Evolutionary conservation across 2,797 vertebrate species (phyloP).

Genomic region (Lophius americanus): DNA sequence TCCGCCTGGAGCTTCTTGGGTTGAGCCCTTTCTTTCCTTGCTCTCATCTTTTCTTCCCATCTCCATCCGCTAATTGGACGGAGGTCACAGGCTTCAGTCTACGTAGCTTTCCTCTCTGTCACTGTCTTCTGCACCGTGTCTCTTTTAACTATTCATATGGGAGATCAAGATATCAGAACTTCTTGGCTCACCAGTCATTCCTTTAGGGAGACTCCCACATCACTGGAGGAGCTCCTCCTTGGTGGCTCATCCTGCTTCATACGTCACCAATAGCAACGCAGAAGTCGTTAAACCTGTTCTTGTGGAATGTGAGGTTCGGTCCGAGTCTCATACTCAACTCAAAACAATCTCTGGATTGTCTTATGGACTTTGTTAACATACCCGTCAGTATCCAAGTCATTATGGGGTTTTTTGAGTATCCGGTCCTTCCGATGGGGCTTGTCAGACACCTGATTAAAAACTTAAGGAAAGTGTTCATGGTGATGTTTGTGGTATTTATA

Average conservation of each 20-base stretch:
- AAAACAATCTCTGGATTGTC: no score
- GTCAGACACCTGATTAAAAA: no score
- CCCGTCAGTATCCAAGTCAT: no score
- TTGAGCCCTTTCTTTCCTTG: constrained; percentile 34
- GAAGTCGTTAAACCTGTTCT: neutral
- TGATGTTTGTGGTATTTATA: no score
- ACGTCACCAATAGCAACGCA: neutral
- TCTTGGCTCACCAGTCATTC: neutral
- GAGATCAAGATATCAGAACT: constrained; percentile 36
- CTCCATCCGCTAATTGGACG: constrained; percentile 68
- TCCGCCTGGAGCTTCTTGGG: constrained; percentile 16
- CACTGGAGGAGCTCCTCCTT: constrained; percentile 24
- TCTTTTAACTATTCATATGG: constrained; percentile 23
- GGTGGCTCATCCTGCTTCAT: constrained; percentile 1
- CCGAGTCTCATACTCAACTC: no score
- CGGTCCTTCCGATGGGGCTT: no score
- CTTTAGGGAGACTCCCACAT: constrained; percentile 37
- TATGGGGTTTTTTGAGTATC: no score
- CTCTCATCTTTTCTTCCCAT: constrained; percentile 26
- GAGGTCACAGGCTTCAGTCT: constrained; percentile 31
- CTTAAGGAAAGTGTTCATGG: no score
- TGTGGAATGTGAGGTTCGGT: no score
- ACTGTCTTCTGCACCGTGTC: constrained; percentile 12
- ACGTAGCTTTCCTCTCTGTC: constrained; percentile 32
- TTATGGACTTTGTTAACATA: no score